A percentile compares a stretch with the other conserved stretches of the same genome.
phyloP scores from a whole-genome alignment of 2,888 invertebrate genomes.

The Parnassius glacialis region DNA sequence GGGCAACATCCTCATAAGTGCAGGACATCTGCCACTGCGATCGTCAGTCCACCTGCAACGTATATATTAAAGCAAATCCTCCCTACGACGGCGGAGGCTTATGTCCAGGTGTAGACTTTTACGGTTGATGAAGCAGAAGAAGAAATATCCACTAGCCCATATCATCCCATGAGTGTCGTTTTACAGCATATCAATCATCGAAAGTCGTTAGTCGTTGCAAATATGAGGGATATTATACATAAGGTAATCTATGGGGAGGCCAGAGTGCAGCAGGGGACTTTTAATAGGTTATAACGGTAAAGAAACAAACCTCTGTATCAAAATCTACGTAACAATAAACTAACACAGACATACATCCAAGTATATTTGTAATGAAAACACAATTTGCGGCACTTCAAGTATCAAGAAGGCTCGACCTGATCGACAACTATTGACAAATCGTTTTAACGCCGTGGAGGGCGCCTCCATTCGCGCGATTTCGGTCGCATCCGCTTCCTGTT shows the following conservation, averaged over 20 bases:
- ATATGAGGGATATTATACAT: no score
- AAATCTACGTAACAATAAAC: neutral
- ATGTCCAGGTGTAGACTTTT: no score
- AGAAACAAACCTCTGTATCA: neutral
- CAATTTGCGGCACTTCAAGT: conserved; percentile 24
- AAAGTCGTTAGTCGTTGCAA: no score
- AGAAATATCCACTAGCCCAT: no score
- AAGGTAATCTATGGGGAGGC: neutral
- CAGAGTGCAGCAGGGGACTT: neutral
- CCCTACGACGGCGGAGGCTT: no score
- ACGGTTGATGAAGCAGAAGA: no score
- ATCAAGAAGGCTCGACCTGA: conserved; percentile 30
- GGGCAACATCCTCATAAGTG: no score
- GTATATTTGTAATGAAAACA: conserved; percentile 2
- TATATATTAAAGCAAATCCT: no score
- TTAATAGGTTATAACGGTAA: neutral
- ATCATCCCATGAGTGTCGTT: no score
- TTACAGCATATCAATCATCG: no score
- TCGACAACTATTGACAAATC: conserved; percentile 42
- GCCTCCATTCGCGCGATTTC: conserved; percentile 36
- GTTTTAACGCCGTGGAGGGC: conserved; percentile 31
- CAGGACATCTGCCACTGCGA: no score
- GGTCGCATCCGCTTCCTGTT: conserved; percentile 39
- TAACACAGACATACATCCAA: neutral
- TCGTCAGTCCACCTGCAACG: no score